A percentile compares a stretch with the other conserved stretches of the same genome.
Evolutionary conservation across 2,888 invertebrate species (phyloP).

Genomic region (Cylindroiulus punctatus): DNA sequence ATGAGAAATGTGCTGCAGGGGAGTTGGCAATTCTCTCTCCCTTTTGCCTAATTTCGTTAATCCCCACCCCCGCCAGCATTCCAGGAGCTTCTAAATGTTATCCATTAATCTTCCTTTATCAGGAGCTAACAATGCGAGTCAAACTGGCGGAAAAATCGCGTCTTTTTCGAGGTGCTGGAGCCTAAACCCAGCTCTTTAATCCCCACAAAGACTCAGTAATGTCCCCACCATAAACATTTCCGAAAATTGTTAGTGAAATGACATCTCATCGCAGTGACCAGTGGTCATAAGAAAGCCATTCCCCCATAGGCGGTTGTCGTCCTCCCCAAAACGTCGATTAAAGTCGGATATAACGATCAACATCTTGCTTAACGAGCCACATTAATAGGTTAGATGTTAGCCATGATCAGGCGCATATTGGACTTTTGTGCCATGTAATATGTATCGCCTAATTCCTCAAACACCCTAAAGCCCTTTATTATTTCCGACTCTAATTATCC

Average conservation of each 20-base stretch:
- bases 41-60: constrained; percentile 18
- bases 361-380: background rate
- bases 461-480: too few species aligned
- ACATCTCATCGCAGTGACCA: background rate
- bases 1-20: background rate
- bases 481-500: too few species aligned
- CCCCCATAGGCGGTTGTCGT: background rate
- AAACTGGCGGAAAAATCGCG: background rate
- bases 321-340: background rate
- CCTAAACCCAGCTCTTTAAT: background rate
- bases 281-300: background rate
- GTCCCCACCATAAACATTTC: background rate
- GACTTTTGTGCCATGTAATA: too few species aligned
- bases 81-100: background rate
- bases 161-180: background rate
- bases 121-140: background rate
- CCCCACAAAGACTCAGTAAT: background rate
- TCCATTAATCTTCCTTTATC: constrained; percentile 18
- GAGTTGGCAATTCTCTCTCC: background rate
- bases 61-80: background rate
- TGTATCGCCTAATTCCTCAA: too few species aligned
- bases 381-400: background rate
- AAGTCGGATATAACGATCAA: background rate
- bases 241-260: background rate
- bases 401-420: background rate